phyloP scores from a whole-genome alignment of 2,888 invertebrate species.

The Dicranocentrus wangi region DNA sequence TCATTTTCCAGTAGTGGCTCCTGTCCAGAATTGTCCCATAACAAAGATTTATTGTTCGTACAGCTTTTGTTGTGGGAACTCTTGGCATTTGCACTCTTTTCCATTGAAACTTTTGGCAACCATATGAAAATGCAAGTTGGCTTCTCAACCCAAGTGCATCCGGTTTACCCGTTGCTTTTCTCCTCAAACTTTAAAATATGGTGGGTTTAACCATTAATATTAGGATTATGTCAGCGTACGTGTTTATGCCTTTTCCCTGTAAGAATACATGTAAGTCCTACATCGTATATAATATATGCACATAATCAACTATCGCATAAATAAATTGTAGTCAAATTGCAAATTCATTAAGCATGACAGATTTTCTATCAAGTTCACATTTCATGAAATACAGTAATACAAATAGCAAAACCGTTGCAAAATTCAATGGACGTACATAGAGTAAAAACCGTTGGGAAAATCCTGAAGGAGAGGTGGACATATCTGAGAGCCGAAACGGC shows the following conservation, averaged over 20 bases:
- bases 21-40: not conserved
- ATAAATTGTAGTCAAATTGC: too few relatives aligned
- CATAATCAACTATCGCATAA: too few relatives aligned
- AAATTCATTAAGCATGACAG: too few relatives aligned
- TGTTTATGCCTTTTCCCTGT: too few relatives aligned
- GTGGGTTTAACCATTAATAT: too few relatives aligned
- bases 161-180: too few relatives aligned
- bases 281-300: too few relatives aligned
- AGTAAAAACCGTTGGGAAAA: constrained; percentile 31
- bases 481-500: not conserved
- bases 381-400: not conserved
- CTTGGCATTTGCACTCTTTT: constrained; percentile 18
- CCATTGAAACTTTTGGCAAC: not conserved
- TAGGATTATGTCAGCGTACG: too few relatives aligned
- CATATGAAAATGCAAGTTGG: not conserved
- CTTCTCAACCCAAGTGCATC: too few relatives aligned
- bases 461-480: constrained; percentile 48
- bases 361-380: not conserved
- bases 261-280: not conserved
- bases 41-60: constrained; percentile 34
- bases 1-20: not conserved
- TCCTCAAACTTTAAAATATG: too few relatives aligned
- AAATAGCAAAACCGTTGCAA: too few relatives aligned
- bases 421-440: constrained; percentile 14
- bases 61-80: constrained; percentile 5